Evolutionary conservation across 2,888 invertebrate species (phyloP), one percentile per base, ranked within the genome.

Genomic region (Palloptera scutellata): DNA sequence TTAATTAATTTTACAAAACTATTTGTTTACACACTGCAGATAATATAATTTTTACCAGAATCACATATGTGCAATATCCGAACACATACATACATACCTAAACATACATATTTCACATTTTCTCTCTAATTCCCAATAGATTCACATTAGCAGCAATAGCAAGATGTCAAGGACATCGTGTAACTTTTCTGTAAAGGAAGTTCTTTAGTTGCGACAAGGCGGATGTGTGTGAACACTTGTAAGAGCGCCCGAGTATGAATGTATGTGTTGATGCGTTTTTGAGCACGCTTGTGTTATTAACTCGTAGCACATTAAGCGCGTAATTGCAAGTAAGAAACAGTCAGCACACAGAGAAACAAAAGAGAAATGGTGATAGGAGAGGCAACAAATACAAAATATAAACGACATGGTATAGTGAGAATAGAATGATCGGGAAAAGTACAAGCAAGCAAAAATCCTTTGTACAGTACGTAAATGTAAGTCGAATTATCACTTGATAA

Each of bases 271-370:
- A 58, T 15, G 41, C 9, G 58, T 41, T 60, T 60, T 48, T 60
- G 20, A 61, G 60, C 60, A 61, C 60, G 48, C 48, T 48, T 19
- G 15, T 40, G 60, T 61, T 61, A 61, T 61, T 61, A 61, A 61
- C 48, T 48, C 60, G 13, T 13, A n/a, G 30, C 20, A 61, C 60
- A 30, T 48, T 45, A 12, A 48, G 48, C 60, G 60, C 60, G 20
- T 61, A 61, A 48, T 61, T 48, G 48, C 19, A 48, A 45, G 48
- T 10, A 30, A 48, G 60, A 11, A 19, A 45, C 15, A 15, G 43
- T 43, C 41, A 41, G 43, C 30, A 30, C 30, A 30, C 2, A 30
- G 30, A 30, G 2, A 30, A 30, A 6, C 30, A 30, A 30, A 30
- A 30, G 2, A 2, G 30, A 30, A 30, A 30, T 30, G 30, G 6